Evolutionary conservation across 2,888 invertebrate species (phyloP).

Genomic region (Andrena bucephala): DNA sequence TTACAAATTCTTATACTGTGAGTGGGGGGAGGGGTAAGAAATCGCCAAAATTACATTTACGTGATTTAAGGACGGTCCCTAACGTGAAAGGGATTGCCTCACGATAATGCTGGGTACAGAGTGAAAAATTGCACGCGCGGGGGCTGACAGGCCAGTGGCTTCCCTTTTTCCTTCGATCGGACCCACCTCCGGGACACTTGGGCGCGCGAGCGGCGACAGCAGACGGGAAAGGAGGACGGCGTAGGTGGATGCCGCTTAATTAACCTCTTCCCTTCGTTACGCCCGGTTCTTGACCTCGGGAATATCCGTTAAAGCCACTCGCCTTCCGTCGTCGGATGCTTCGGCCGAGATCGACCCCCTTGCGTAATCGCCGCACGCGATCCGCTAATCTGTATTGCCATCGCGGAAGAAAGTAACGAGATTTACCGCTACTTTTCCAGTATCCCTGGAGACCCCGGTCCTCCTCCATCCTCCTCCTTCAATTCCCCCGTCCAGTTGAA

Average conservation of each 20-base stretch:
- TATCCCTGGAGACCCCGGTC: background rate
- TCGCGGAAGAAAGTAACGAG: background rate
- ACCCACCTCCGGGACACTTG: background rate
- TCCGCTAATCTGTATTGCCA: constrained; percentile 35
- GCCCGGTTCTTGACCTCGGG: constrained; percentile 61
- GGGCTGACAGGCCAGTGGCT: constrained; percentile 6
- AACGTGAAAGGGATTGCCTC: too few relatives aligned
- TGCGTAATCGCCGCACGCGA: constrained; percentile 26
- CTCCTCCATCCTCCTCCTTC: background rate
- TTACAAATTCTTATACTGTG: too few relatives aligned
- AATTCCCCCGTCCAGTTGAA: background rate
- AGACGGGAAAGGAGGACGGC: constrained; percentile 46
- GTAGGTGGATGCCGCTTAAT: constrained; percentile 65
- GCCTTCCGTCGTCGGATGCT: constrained; percentile 21
- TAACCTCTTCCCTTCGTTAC: constrained; percentile 69
- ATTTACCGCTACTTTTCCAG: constrained; percentile 5
- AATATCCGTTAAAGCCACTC: constrained; percentile 53
- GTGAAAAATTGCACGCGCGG: constrained; percentile 5
- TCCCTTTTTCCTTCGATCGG: background rate
- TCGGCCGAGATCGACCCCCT: constrained; percentile 5
- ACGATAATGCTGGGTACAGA: too few relatives aligned
- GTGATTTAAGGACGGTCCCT: too few relatives aligned
- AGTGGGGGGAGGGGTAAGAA: too few relatives aligned
- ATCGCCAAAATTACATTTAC: too few relatives aligned
- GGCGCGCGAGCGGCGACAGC: background rate